These are phyloP conservation scores for Hapalemur alaotrensis DNA, from an alignment of 2,797 vertebrate genomes.

Conservation along the genomic window DNA sequence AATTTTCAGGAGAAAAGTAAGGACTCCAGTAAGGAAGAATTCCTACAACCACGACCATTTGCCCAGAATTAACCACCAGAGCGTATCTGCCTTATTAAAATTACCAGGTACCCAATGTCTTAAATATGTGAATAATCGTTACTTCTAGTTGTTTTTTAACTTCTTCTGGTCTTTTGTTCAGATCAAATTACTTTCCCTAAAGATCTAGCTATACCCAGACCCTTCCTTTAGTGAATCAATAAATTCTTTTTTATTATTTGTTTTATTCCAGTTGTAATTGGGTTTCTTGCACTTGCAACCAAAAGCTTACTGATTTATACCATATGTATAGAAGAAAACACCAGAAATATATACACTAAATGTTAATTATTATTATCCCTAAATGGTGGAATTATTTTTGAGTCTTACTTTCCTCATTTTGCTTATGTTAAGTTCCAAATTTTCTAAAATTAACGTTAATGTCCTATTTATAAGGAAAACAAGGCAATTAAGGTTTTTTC, in stretches of 20 bases:
- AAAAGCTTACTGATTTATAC: not conserved
- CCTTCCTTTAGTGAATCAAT: not conserved
- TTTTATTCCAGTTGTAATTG: conserved; percentile 9
- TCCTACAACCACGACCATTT: not conserved
- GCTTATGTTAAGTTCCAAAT: conserved; percentile 14
- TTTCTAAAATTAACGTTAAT: conserved; percentile 49
- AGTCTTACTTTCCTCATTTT: conserved; percentile 35
- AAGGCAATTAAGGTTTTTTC: conserved; percentile 31
- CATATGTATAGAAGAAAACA: not conserved
- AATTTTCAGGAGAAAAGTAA: not conserved
- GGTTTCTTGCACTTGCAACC: not conserved
- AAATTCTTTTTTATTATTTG: not conserved
- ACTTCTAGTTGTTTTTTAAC: not conserved
- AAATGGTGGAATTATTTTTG: not conserved
- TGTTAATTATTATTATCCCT: not conserved
- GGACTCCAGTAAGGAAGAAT: not conserved
- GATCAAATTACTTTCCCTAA: conserved; percentile 39
- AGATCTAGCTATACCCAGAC: not conserved
- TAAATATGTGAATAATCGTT: not conserved
- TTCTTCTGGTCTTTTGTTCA: conserved; percentile 6
- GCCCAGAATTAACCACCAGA: not conserved
- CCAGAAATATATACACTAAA: not conserved
- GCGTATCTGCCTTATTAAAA: not conserved
- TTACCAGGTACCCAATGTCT: not conserved
- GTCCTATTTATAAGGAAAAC: conserved; percentile 25